phyloP scores from a whole-genome alignment of 2,888 invertebrate genomes.

The Agonopterix arenella region DNA sequence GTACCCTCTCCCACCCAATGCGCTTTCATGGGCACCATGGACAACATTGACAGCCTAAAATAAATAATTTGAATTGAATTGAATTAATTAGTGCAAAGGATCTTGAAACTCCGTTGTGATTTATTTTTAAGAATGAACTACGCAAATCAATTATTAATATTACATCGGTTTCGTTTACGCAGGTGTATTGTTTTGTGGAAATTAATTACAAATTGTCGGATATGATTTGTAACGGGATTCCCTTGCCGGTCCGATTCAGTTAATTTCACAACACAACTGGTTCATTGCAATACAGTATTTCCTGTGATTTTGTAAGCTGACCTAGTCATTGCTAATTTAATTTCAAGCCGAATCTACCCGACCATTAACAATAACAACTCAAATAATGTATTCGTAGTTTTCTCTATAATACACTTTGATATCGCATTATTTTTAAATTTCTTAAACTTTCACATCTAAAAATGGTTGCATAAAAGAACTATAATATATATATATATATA shows the following conservation, averaged over 20 bases:
- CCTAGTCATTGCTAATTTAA: background rate
- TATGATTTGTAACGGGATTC: constrained; percentile 4
- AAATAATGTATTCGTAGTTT: no score
- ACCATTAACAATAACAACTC: no score
- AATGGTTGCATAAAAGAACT: no score
- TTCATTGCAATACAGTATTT: background rate
- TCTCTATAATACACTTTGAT: no score
- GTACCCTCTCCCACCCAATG: no score
- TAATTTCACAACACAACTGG: background rate
- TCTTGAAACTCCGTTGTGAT: constrained; percentile 15
- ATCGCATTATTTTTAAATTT: no score
- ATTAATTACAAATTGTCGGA: background rate
- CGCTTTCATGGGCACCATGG: no score
- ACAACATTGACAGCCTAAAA: no score
- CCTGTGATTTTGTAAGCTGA: background rate
- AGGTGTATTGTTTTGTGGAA: constrained; percentile 4
- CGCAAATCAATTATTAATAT: constrained; percentile 8
- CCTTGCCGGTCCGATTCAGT: constrained; percentile 2
- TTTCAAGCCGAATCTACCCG: background rate
- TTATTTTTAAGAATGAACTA: constrained; percentile 18
- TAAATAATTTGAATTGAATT: no score
- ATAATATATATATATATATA: no score
- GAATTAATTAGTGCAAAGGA: no score
- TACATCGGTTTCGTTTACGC: constrained; percentile 14
- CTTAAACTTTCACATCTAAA: no score